phyloP scores from a whole-genome alignment of 2,888 invertebrate genomes.

The Panorpa germanica region DNA sequence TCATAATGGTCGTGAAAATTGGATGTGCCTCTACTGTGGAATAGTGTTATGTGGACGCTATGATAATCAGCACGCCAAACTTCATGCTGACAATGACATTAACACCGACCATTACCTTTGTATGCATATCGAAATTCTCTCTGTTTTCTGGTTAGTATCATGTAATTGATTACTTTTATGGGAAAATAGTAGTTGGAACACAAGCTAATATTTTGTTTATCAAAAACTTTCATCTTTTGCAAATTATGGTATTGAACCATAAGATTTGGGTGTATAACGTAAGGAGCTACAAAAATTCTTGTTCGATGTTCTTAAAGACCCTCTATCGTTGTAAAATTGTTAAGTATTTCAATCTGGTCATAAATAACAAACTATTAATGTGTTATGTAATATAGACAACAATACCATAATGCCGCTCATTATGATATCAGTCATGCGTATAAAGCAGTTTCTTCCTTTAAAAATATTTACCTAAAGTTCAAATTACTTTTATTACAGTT shows the following conservation, averaged over 20 bases:
- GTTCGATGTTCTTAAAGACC: no score
- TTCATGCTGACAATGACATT: constrained; percentile 46
- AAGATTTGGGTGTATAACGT: no score
- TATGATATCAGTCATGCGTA: constrained; percentile 5
- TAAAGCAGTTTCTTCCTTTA: constrained; percentile 4
- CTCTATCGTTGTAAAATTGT: no score
- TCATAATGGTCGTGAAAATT: constrained; percentile 42
- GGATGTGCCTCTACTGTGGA: constrained; percentile 63
- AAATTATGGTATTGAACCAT: no score
- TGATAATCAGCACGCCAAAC: constrained; percentile 53
- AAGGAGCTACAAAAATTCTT: no score
- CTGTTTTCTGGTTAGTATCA: constrained; percentile 50
- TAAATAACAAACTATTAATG: no score
- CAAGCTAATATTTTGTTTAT: no score
- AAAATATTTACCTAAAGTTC: neutral
- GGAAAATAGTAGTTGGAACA: no score
- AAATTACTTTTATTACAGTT: constrained; percentile 30
- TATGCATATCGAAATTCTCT: constrained; percentile 54
- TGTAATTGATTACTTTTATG: constrained; percentile 3
- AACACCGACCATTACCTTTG: constrained; percentile 46
- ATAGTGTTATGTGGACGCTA: constrained; percentile 58
- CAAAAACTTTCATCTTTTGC: no score
- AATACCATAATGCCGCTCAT: constrained; percentile 2
- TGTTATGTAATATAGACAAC: neutral
- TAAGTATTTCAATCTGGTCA: no score